Evolutionary conservation across 2,113 vertebrate species (phyloP).

Genomic region (Stomatorhinus ivindoensis): DNA sequence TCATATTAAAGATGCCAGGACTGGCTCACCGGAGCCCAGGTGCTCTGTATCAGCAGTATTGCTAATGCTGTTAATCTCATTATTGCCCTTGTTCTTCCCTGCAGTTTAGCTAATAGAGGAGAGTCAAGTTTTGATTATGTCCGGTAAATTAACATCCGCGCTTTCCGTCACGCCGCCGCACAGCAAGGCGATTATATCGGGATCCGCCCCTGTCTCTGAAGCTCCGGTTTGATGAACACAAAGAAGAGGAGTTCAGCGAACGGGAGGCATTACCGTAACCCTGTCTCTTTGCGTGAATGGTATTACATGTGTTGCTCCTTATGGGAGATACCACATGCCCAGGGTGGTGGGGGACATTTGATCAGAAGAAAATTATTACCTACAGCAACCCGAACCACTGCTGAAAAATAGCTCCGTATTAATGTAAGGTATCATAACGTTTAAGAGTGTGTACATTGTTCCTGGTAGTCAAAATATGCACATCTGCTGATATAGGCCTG

Average conservation of each 20-base stretch:
- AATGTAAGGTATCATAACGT: neutral
- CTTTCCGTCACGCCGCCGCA: neutral
- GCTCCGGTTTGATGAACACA: neutral
- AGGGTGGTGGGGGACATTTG: neutral
- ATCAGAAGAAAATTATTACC: neutral
- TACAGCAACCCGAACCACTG: neutral
- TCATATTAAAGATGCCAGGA: constrained; percentile 1
- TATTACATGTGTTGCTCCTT: neutral
- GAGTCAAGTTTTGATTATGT: neutral
- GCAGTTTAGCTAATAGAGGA: neutral
- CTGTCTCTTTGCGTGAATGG: too few relatives aligned
- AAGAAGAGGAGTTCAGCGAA: neutral
- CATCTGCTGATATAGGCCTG: neutral
- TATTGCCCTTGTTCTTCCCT: neutral
- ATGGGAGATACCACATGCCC: neutral
- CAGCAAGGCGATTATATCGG: neutral
- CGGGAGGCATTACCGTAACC: neutral
- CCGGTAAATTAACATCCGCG: neutral
- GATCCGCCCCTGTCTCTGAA: neutral
- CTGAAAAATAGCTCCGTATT: neutral
- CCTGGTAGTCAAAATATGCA: neutral
- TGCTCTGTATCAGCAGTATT: neutral
- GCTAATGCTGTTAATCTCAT: neutral
- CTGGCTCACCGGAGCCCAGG: neutral
- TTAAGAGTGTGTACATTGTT: neutral